Evolutionary conservation across 53 echinoderm and acorn worm genomes (phyloP).

Genomic region (Paracentrotus lividus): DNA sequence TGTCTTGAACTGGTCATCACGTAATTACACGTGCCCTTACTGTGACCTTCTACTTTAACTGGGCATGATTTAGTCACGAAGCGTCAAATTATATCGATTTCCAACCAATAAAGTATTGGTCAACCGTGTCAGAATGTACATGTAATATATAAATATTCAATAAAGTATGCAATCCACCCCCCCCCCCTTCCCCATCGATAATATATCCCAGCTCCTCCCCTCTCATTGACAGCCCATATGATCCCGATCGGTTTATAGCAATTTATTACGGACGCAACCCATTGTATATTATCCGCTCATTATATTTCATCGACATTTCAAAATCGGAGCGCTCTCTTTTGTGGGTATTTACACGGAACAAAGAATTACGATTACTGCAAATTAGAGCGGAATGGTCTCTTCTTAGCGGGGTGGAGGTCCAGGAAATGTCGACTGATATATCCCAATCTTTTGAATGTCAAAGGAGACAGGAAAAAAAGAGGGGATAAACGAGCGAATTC

Average conservation of each 20-base stretch:
- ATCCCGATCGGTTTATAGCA: neutral
- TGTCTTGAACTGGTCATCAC: neutral
- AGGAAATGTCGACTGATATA: constrained; percentile 39
- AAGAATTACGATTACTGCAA: constrained; percentile 46
- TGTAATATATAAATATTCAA: neutral
- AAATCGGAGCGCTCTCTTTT: constrained; percentile 15
- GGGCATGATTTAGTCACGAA: constrained; percentile 48
- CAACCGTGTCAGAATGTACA: neutral
- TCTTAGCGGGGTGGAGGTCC: neutral
- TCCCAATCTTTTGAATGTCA: constrained; percentile 1
- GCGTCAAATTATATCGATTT: constrained; percentile 44
- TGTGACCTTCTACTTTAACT: neutral
- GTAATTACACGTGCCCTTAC: neutral
- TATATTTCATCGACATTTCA: constrained; percentile 41
- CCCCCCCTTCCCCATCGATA: neutral
- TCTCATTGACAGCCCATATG: neutral
- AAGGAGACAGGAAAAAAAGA: neutral
- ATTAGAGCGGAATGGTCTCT: constrained; percentile 34
- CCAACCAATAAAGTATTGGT: constrained; percentile 35
- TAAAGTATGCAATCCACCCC: neutral
- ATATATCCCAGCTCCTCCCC: neutral
- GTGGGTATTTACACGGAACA: constrained; percentile 5
- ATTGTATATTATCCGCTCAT: constrained; percentile 39
- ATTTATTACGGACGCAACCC: constrained; percentile 23
- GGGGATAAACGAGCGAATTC: constrained; percentile 21